These are phyloP conservation scores for Dolichotis patagonum DNA, from an alignment of 2,113 vertebrate species.

Conservation along the genomic window DNA sequence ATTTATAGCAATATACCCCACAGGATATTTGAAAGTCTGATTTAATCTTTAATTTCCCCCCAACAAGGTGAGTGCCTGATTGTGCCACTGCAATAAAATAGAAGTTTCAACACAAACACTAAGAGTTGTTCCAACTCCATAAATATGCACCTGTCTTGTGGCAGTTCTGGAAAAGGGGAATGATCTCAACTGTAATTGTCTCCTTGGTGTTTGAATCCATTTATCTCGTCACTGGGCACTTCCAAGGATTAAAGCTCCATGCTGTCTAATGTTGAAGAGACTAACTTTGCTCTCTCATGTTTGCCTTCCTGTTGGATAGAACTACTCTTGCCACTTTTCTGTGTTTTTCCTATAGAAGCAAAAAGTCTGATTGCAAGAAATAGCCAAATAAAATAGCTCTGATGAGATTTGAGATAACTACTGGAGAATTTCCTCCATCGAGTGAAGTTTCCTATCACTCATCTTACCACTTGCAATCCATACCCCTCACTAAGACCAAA, in stretches of 20 bases:
- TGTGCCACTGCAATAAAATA: background rate
- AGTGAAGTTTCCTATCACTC: background rate
- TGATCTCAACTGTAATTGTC: background rate
- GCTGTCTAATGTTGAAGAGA: background rate
- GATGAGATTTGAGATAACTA: background rate
- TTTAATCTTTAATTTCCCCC: conserved; percentile 82
- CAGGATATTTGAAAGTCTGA: conserved; percentile 83
- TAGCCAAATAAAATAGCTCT: background rate
- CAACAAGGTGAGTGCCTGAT: conserved; percentile 68
- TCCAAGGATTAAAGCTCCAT: background rate
- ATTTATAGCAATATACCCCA: conserved; percentile 66
- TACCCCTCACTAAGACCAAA: background rate
- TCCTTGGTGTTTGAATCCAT: background rate
- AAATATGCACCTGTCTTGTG: conserved; percentile 27
- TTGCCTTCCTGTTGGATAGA: background rate
- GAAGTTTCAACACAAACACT: conserved; percentile 24
- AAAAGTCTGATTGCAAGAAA: background rate
- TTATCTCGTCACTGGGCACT: background rate
- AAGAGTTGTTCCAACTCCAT: conserved; percentile 6
- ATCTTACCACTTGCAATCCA: background rate
- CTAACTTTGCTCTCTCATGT: background rate
- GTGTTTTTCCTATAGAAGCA: background rate
- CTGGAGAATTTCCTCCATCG: background rate
- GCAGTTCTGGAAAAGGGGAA: conserved; percentile 22
- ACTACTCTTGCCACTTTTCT: background rate